phyloP scores from a whole-genome alignment of 1,140 invertebrate species.

The Halyomorpha halys region DNA sequence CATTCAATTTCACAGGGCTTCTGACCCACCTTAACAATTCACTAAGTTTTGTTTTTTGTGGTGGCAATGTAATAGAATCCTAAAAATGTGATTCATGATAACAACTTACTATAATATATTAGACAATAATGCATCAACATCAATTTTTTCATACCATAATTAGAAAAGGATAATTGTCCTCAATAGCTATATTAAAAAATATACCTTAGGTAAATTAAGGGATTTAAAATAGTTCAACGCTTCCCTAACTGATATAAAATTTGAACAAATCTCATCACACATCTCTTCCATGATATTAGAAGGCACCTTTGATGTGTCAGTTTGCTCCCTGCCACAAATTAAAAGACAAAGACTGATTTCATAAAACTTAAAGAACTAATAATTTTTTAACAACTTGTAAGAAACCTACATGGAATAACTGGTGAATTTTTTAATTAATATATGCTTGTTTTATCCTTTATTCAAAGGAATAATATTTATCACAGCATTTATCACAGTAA shows the following conservation, averaged over 20 bases:
- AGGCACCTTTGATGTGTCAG: no score
- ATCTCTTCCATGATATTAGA: not conserved
- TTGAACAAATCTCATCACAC: not conserved
- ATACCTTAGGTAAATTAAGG: constrained; percentile 3
- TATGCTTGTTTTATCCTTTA: no score
- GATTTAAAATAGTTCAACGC: constrained; percentile 5
- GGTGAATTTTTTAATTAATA: no score
- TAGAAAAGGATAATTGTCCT: not conserved
- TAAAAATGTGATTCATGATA: not conserved
- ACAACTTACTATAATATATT: not conserved
- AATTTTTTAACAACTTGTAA: no score
- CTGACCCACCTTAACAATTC: constrained; percentile 20
- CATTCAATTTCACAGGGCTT: constrained; percentile 6
- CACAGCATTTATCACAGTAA: no score
- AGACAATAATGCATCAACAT: not conserved
- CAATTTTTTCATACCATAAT: not conserved
- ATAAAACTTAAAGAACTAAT: no score
- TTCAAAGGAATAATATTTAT: no score
- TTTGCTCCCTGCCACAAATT: no score
- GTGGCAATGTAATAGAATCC: constrained; percentile 9
- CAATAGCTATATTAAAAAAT: not conserved
- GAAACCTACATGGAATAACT: no score
- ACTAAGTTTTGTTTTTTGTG: constrained; percentile 19
- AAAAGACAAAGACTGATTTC: no score
- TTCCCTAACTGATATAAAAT: constrained; percentile 2